Base-by-base conservation (phyloP, 2,113 vertebrate genomes). In the Alces alces region DNA sequence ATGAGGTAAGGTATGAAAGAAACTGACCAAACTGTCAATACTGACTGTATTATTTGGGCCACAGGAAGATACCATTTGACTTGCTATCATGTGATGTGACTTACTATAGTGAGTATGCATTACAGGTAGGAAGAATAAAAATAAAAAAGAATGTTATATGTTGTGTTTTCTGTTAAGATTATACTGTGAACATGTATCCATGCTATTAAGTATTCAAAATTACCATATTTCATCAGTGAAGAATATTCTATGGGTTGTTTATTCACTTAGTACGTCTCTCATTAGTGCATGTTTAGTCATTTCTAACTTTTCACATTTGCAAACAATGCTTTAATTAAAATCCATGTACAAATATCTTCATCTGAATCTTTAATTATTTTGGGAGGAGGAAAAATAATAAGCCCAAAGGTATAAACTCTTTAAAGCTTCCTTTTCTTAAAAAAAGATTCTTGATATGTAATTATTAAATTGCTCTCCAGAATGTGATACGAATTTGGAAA, bases 321-420 rank as follows among this genome's bases (percentile, higher is more conserved):
- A 78, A 96, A 89, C 13, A 88, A 91, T 30, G 17, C 16, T 96
- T 91, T 89, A 58, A 47, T 82, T 93, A 98, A 87, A 86, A 94
- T 66, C 39, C 27, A 45, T 21, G 50, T n/a, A 36, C 7, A 54
- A 78, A n/a, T 25, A 91, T 36, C 39, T 86, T 70, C 61, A 86
- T 86, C 84, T 93, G 60, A 80, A 61, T 36, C 64, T 87, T 95
- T 47, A n/a, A 54, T 76, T 73, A 94, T 82, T 97, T 50, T 43
- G 30, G 30, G 23, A 14, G 33, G 13, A 82, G 13, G 16, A 86
- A 36, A 84, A 88, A 94, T 50, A 86, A 73, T 16, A 61, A 52
- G 33, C 55, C 61, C 50, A 83, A 43, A 70, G 47, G 54, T 47
- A 45, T 6, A 30, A 88, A 91, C 45, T 82, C 14, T 78, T 64